These are phyloP conservation scores for Nematostella vectensis DNA, from an alignment of 92 coral and sea anemone genomes.

Conservation along the genomic window DNA sequence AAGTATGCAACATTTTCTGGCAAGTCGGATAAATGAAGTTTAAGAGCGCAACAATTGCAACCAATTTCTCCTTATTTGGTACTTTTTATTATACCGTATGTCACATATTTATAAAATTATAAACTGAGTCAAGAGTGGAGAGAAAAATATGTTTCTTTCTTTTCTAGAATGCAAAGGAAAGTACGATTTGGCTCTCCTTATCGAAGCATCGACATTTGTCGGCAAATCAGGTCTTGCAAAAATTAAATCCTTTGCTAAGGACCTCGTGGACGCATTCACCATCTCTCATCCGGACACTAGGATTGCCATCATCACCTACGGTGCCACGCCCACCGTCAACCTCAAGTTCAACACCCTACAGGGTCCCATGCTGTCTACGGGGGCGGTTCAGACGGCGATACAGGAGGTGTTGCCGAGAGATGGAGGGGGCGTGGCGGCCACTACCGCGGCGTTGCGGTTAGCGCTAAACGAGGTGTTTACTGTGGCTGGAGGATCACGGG, in stretches of 20 bases:
- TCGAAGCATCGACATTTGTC: slow-evolving; percentile 39
- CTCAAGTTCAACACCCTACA: slow-evolving; percentile 35
- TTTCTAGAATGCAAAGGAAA: slow-evolving; percentile 43
- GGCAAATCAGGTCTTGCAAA: slow-evolving; percentile 34
- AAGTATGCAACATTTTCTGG: too few species aligned
- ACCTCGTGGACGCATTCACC: slow-evolving; percentile 54
- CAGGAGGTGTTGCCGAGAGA: slow-evolving; percentile 19
- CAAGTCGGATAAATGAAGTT: too few species aligned
- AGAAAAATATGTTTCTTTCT: too few species aligned
- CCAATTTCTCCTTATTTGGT: too few species aligned
- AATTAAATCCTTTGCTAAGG: slow-evolving; percentile 42
- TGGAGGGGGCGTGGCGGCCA: slow-evolving; percentile 9
- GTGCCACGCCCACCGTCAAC: slow-evolving; percentile 29
- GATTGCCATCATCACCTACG: slow-evolving; percentile 46
- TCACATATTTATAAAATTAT: too few species aligned
- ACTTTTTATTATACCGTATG: too few species aligned
- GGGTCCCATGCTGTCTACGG: slow-evolving; percentile 17
- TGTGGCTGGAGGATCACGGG: slow-evolving; percentile 35
- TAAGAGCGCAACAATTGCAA: too few species aligned
- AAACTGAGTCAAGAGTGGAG: too few species aligned
- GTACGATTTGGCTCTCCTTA: slow-evolving; percentile 42
- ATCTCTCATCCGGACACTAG: slow-evolving; percentile 26
- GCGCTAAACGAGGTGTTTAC: slow-evolving; percentile 32
- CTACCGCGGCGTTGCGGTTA: slow-evolving; percentile 20
- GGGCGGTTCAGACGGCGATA: slow-evolving; percentile 18